phyloP scores from a whole-genome alignment of 30 jellyfish, hydroid and myxozoan species.

The Nemopilema nomurai region DNA sequence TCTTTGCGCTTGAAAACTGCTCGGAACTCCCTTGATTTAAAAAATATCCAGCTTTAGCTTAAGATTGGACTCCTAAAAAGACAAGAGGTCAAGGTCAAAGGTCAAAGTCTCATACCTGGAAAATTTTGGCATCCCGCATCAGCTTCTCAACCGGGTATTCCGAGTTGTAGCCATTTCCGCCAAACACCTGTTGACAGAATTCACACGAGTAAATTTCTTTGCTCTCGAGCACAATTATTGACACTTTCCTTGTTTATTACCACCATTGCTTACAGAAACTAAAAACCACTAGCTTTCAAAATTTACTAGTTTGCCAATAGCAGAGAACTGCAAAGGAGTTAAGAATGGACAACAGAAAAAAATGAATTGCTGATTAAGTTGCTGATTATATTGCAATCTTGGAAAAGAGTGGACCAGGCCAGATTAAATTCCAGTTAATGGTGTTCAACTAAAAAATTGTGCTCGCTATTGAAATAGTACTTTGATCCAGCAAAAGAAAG shows the following conservation, averaged over 20 bases:
- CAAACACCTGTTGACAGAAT: conserved; percentile 68
- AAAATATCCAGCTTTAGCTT: not conserved
- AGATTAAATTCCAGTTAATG: no score
- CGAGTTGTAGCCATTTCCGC: conserved; percentile 93
- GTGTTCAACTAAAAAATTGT: no score
- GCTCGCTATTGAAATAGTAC: no score
- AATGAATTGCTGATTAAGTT: no score
- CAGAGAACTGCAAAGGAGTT: no score
- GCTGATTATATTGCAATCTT: no score
- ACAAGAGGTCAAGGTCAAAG: not conserved
- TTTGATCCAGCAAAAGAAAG: no score
- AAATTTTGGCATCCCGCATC: conserved; percentile 95
- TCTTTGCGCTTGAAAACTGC: not conserved
- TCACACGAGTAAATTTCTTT: not conserved
- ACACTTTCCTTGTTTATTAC: not conserved
- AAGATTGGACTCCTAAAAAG: not conserved
- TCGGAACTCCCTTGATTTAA: not conserved
- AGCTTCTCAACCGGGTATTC: conserved; percentile 96
- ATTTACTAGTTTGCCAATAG: no score
- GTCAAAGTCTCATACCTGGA: conserved; percentile 66
- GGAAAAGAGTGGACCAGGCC: no score
- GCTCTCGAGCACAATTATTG: not conserved
- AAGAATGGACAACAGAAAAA: no score
- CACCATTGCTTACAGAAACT: no score
- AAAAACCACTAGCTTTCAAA: no score